These are phyloP conservation scores for Diadegma fenestrale DNA, from an alignment of 2,888 invertebrate species.

Conservation along the genomic window DNA sequence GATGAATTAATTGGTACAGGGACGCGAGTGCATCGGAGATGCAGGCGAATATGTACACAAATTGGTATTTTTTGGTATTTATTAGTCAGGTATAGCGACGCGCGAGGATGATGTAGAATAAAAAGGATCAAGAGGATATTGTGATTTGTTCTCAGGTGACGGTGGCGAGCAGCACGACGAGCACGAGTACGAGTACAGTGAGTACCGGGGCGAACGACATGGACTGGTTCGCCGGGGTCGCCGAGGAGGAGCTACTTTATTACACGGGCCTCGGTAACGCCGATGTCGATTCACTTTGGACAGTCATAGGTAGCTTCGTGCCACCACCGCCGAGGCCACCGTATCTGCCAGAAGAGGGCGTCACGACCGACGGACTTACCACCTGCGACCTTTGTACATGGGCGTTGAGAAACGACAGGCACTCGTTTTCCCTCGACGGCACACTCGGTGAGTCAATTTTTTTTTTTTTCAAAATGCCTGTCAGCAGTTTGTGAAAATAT, in stretches of 20 bases:
- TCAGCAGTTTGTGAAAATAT: background rate
- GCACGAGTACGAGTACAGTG: slow-evolving; percentile 76
- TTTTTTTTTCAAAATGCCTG: background rate
- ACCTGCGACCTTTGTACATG: slow-evolving; percentile 91
- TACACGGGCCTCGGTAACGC: slow-evolving; percentile 82
- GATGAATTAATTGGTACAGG: no score
- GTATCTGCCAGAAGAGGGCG: slow-evolving; percentile 87
- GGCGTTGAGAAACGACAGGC: slow-evolving; percentile 88
- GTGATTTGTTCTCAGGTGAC: slow-evolving; percentile 75
- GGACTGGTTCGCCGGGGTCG: slow-evolving; percentile 84
- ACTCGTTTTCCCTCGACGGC: slow-evolving; percentile 87
- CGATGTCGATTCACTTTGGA: slow-evolving; percentile 82
- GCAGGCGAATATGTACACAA: background rate
- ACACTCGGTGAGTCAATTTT: slow-evolving; percentile 86
- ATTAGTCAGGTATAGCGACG: no score
- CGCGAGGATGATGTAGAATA: no score
- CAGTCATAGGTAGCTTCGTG: slow-evolving; percentile 86
- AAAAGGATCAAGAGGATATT: no score
- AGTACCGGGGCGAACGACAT: slow-evolving; percentile 81
- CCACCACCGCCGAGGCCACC: slow-evolving; percentile 90
- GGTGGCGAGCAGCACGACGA: slow-evolving; percentile 75
- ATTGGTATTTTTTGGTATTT: slow-evolving; percentile 23
- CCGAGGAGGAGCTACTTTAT: slow-evolving; percentile 83
- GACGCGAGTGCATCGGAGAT: no score
- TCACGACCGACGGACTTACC: slow-evolving; percentile 89